Base-by-base conservation (phyloP, 2,797 vertebrate species). In the Karalla daura region DNA sequence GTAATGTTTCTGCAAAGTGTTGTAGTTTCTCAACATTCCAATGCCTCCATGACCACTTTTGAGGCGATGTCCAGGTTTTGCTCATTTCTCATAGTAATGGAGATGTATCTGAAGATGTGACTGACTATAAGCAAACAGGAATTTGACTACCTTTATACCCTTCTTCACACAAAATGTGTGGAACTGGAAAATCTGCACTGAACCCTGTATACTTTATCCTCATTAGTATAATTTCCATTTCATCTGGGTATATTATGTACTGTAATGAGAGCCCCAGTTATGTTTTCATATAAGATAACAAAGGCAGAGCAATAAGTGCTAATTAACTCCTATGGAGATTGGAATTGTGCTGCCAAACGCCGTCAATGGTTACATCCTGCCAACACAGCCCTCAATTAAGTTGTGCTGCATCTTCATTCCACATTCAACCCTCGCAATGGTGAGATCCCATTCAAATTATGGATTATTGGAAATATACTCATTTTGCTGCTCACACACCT, bases 211-310 rank as follows among this genome's bases (percentile, higher is more conserved):
- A 4, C 21, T 24, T 39, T 6, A n/a, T 43, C 9, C 24, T 44
- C 46, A 18, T 30, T 23, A 13, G 17, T 14, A 23, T 5, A 17
- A 35, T 6, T 18, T 62, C 13, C 15, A 50, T n/a, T 43, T 40
- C n/a, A 40, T 32, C 25, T 21, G 24, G 5, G 27, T 49, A 32
- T 12, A 9, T 36, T 63, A 25, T 30, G 17, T 2, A 1, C 10
- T 51, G 2, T 5, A 63, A 49, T 32, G 7, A 37, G 5, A 18
- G 20, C 25, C 1, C 12, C 35, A 32, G 3, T 14, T 71, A 61
- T 56, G 5, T 43, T 64, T 64, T 24, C 25, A 51, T 20, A 24
- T 37, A n/a, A n/a, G 4, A 47, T 54, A 35, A 23, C 5, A 69
- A 43, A 9, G 3, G 12, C 44, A 21, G 3, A 21, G 14, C 24